Evolutionary conservation across 2,888 invertebrate species (phyloP).

Genomic region (Plagodis dolabraria): DNA sequence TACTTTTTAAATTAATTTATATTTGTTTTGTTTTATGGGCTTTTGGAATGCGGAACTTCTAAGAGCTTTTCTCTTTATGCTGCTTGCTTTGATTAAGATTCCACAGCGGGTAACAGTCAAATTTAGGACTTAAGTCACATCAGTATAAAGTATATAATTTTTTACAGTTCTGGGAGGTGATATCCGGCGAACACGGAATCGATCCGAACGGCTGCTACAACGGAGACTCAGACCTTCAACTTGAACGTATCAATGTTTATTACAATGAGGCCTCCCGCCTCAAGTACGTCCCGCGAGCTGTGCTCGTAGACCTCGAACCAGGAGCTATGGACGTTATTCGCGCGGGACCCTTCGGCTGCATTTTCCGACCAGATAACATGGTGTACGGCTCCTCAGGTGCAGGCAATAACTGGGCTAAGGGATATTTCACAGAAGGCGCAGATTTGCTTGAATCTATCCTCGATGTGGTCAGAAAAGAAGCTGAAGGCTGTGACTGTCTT

Average conservation of each 20-base stretch:
- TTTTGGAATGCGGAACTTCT: too few species aligned
- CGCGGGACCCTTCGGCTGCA: slow-evolving; percentile 86
- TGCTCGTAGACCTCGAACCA: slow-evolving; percentile 71
- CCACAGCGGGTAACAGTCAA: too few species aligned
- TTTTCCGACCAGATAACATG: slow-evolving; percentile 90
- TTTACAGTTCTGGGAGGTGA: slow-evolving; percentile 92
- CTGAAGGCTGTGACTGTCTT: slow-evolving; percentile 88
- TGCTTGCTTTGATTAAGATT: too few species aligned
- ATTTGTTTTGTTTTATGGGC: too few species aligned
- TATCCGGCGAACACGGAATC: slow-evolving; percentile 91
- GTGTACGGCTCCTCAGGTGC: slow-evolving; percentile 86
- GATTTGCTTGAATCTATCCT: slow-evolving; percentile 86
- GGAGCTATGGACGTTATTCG: slow-evolving; percentile 87
- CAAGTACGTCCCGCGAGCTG: slow-evolving; percentile 70
- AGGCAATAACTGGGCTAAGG: slow-evolving; percentile 86
- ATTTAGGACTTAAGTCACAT: neutral
- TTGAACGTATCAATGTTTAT: slow-evolving; percentile 90
- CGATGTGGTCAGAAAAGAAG: slow-evolving; percentile 84
- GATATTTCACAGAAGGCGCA: slow-evolving; percentile 88
- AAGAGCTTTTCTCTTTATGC: too few species aligned
- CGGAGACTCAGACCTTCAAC: slow-evolving; percentile 88
- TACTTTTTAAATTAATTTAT: too few species aligned
- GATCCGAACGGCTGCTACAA: slow-evolving; percentile 83
- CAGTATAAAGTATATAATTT: slow-evolving; percentile 6
- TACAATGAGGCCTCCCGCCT: slow-evolving; percentile 86